Evolutionary conservation across 2,888 invertebrate species (phyloP), one percentile per base, ranked within the genome.

Genomic region (Microctonus hyperodae): DNA sequence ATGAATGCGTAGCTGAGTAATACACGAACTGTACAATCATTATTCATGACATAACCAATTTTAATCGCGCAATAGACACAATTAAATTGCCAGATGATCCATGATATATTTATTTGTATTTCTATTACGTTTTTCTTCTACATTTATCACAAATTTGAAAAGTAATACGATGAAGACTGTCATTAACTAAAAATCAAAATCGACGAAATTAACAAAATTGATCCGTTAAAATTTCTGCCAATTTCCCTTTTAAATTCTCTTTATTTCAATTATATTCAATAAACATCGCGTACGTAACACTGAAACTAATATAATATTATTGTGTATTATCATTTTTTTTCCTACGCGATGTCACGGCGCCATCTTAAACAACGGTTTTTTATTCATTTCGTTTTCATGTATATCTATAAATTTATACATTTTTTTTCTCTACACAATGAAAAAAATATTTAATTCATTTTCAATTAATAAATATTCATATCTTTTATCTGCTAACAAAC

Each of bases 311-410:
- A 28, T 5, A 5, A 28, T 28, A 28, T n/a, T n/a, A n/a, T 28
- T 7, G 3, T 28, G 28, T 28, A 28, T 28, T 28, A 7, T 55
- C 31, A 55, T 28, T 55, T n/a, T 9, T n/a, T n/a, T 55, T 31
- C 33, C 33, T 28, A 55, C 55, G 16, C 55, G 55, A 16, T 31
- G 25, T 51, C 33, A 55, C 55, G 55, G n/a, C 55, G 55, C 55
- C 55, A 55, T 55, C 31, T 55, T 55, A 55, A 55, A 51, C n/a
- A 51, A 55, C 53, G 53, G 28, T 55, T 44, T 33, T 33, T 55
- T 33, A 33, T 16, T 28, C 28, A 20, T 23, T 6, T n/a, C n/a
- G n/a, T n/a, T n/a, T n/a, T 13, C 16, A 3, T 5, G 23, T 13
- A 10, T 51, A 25, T 22, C 10, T 11, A 2, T 6, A 51, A 51